Base-by-base conservation (phyloP, 2,888 invertebrate species). In the Dusona sp. region DNA sequence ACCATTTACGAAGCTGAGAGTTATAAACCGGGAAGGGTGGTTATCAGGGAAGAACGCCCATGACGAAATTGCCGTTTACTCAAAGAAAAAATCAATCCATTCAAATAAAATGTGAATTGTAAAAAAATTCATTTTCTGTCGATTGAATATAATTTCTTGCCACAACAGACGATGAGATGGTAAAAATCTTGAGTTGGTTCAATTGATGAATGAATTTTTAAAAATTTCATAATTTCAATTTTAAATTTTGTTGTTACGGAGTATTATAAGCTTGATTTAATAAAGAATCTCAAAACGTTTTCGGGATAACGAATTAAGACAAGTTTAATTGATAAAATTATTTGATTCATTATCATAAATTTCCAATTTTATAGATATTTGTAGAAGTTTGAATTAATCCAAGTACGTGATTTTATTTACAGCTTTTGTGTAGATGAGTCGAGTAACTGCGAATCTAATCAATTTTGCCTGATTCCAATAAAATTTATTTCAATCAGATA, bases 1-100 rank as follows among this genome's bases (percentile, higher is more conserved):
- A 61, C 45, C 33, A 79, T 72, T 72, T 79, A 57, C 61, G 45
- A 33, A 22, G 3, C 33, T 29, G 61, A 25, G 36, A 13, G n/a
- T n/a, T 13, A n/a, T 2, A 57, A 70, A 79, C 42, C 57, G 1
- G 13, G 57, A 54, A 11, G 19, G 25, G 33, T 42, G 70, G 51
- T 38, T 19, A 9, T 36, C n/a, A 45, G 19, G 22, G 7, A 25
- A 54, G 36, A 22, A 48, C 6, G 16, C 25, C 36, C 6, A 2
- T 36, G 54, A 38, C 8, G 33, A 19, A 38, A 33, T 25, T 73
- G 19, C 42, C 9, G 3, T 36, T n/a, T 48, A 42, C 48, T 3
- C 57, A 42, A 45, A 70, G 42, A 65, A 19, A 64, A 22, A 22
- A 51, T 19, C 19, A 9, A 54, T 54, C 3, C 6, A 3, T 57